A percentile compares a stretch with the other conserved stretches of the same genome.
phyloP scores from a whole-genome alignment of 2,888 invertebrate genomes.

The Drosophila gaucha region DNA sequence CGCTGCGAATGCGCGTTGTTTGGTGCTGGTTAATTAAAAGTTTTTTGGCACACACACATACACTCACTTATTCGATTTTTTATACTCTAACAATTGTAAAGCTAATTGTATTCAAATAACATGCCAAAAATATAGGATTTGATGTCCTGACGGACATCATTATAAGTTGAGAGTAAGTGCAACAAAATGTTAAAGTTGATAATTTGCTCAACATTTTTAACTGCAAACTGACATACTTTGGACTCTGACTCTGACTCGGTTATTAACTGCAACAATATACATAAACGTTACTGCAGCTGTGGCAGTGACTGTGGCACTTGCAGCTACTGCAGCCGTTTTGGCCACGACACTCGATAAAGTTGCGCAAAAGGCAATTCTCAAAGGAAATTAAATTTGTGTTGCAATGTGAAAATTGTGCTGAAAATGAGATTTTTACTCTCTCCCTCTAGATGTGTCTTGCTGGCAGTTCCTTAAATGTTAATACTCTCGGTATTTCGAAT shows the following conservation, averaged over 20 bases:
- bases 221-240: conserved; percentile 65
- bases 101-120: conserved; percentile 62
- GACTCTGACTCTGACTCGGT: conserved; percentile 30
- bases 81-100: conserved; percentile 44
- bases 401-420: conserved; percentile 74
- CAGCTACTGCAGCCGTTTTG: conserved; percentile 33
- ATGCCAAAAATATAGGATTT: conserved; percentile 12
- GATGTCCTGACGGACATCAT: conserved; percentile 64
- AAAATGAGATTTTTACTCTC: conserved; percentile 61
- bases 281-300: conserved; percentile 65
- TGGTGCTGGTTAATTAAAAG: conserved; percentile 67
- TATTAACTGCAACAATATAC: conserved; percentile 57
- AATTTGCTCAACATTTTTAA: conserved; percentile 73
- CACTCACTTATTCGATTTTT: background rate
- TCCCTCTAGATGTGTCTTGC: background rate
- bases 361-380: conserved; percentile 72
- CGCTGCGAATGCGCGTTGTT: conserved; percentile 53
- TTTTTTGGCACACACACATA: conserved; percentile 20
- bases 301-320: conserved; percentile 18
- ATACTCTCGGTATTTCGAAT: conserved; percentile 18
- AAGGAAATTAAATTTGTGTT: conserved; percentile 77
- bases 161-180: conserved; percentile 53
- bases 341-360: conserved; percentile 70
- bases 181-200: conserved; percentile 67
- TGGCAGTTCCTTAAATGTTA: no score